These are phyloP conservation scores for Oreochromis mossambicus DNA, from an alignment of 2,797 vertebrate species.

Conservation along the genomic window DNA sequence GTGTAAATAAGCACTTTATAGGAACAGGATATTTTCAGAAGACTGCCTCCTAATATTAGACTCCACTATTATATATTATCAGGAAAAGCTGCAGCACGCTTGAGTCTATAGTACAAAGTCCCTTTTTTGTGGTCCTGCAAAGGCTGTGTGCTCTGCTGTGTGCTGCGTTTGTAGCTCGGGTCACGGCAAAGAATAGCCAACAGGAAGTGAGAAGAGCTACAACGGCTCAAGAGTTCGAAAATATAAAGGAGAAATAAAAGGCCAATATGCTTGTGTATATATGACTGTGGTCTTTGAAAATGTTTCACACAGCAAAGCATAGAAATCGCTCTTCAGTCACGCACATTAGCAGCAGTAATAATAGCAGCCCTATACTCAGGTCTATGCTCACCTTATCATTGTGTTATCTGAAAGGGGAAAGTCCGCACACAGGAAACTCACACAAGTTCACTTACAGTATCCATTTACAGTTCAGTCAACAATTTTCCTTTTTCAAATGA, in stretches of 20 bases:
- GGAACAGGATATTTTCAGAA: slow-evolving; percentile 37
- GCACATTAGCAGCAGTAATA: slow-evolving; percentile 3
- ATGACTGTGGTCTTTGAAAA: background rate
- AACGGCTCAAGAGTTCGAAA: slow-evolving; percentile 5
- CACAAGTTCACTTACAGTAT: slow-evolving; percentile 53
- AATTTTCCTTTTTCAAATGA: slow-evolving; percentile 67
- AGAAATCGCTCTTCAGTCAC: background rate
- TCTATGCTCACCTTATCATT: slow-evolving; percentile 41
- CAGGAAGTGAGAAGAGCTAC: slow-evolving; percentile 41
- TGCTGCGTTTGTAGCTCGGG: slow-evolving; percentile 26
- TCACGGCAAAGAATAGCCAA: slow-evolving; percentile 55
- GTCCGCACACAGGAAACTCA: slow-evolving; percentile 64
- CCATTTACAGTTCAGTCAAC: slow-evolving; percentile 55
- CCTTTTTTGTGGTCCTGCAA: slow-evolving; percentile 12
- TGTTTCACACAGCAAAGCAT: background rate
- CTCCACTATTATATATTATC: slow-evolving; percentile 23
- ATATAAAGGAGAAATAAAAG: background rate
- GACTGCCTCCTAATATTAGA: slow-evolving; percentile 24
- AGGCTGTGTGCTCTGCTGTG: slow-evolving; percentile 24
- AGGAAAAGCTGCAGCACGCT: slow-evolving; percentile 34
- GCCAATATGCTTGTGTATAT: background rate
- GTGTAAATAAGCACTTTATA: slow-evolving; percentile 48
- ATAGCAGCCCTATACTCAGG: background rate
- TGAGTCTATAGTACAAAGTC: slow-evolving; percentile 55
- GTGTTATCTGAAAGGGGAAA: slow-evolving; percentile 67